Conservation (phyloP, 2,113 vertebrate genomes). For the Numida meleagris region DNA sequence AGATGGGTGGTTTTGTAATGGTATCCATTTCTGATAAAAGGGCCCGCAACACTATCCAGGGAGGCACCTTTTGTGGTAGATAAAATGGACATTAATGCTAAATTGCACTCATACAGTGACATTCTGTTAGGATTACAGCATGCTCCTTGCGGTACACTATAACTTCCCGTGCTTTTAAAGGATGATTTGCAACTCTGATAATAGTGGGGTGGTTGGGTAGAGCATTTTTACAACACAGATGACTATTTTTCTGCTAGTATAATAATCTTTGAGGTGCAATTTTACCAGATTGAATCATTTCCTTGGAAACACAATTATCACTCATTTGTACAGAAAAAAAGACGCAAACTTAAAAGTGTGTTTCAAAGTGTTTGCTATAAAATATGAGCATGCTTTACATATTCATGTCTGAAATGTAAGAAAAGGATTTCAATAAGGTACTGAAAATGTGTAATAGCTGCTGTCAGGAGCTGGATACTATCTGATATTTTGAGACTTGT, state of each 20-base stretch:
- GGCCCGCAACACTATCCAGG: not conserved
- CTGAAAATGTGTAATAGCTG: not conserved
- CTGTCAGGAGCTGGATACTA: not conserved
- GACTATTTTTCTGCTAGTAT: not conserved
- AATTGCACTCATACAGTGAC: not conserved
- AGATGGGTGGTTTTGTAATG: not conserved
- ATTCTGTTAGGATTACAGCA: not conserved
- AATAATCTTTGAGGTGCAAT: not conserved
- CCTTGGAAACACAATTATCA: slow-evolving; percentile 21
- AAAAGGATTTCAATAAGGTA: not conserved
- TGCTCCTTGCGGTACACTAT: not conserved
- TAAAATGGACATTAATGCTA: slow-evolving; percentile 15
- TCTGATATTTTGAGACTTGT: not conserved
- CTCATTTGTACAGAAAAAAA: not conserved
- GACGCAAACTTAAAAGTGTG: not conserved
- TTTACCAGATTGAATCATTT: not conserved
- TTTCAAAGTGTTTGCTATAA: not conserved
- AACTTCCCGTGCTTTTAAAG: slow-evolving; percentile 22
- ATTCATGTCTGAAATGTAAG: not conserved
- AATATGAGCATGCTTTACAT: not conserved
- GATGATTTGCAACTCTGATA: slow-evolving; percentile 19
- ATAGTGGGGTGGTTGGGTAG: not conserved
- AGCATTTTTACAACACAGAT: not conserved
- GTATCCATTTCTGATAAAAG: slow-evolving; percentile 21
- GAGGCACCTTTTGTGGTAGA: not conserved